A percentile compares a stretch with the other conserved stretches of the same genome.
Conservation (phyloP, 2,797 vertebrate species). For the Craterocephalus amniculus region DNA sequence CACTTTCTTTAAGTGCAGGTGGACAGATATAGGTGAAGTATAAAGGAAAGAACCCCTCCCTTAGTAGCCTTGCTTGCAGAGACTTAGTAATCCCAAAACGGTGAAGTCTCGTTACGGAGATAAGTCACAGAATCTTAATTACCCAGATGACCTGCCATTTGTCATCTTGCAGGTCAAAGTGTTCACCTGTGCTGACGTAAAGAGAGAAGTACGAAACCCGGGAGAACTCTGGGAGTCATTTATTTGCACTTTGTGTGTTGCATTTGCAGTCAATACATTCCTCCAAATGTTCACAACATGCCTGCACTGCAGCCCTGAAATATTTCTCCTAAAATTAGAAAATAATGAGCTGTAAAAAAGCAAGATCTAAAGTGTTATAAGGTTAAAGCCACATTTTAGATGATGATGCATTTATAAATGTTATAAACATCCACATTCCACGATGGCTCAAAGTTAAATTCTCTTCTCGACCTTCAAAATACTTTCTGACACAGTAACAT, state of each 20-base stretch:
- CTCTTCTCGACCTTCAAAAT: too few species aligned
- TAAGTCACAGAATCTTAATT: neutral
- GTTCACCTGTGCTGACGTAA: neutral
- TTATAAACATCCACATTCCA: neutral
- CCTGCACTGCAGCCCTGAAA: neutral
- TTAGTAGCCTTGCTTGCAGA: neutral
- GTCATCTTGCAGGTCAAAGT: neutral
- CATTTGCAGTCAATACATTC: slow-evolving; percentile 1
- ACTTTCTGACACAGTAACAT: too few species aligned
- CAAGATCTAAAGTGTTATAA: neutral
- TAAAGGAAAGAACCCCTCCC: neutral
- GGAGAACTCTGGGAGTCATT: neutral
- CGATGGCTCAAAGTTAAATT: neutral
- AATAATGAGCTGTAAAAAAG: neutral
- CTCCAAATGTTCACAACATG: neutral
- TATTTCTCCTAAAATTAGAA: neutral
- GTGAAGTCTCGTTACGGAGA: neutral
- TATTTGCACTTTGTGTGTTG: slow-evolving; percentile 2
- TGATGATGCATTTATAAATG: neutral
- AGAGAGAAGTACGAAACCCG: neutral
- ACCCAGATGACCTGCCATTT: neutral
- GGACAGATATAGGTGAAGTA: neutral
- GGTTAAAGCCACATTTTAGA: neutral
- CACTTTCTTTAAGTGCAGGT: neutral
- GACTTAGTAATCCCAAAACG: neutral